phyloP scores from a whole-genome alignment of 1,140 invertebrate genomes.

The Ylistrum balloti region DNA sequence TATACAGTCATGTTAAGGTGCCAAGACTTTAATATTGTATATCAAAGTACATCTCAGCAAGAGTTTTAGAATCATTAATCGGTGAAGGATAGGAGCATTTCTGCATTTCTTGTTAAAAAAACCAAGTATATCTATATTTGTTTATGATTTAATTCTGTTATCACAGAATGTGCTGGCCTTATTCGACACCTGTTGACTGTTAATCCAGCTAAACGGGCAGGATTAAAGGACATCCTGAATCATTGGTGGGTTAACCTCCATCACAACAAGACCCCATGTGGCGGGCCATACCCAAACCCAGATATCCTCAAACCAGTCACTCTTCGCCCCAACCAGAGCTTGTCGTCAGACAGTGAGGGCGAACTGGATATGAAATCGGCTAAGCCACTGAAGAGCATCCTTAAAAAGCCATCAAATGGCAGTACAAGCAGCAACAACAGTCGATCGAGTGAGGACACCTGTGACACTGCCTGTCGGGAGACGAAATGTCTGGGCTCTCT shows the following conservation, averaged over 20 bases:
- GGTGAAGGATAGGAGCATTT: no score
- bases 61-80: no score
- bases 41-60: no score
- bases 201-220: constrained; percentile 93
- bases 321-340: constrained; percentile 62
- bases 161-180: constrained; percentile 93
- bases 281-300: constrained; percentile 80
- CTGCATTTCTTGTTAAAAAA: no score
- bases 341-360: constrained; percentile 69
- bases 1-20: no score
- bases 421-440: constrained; percentile 46
- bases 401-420: constrained; percentile 66
- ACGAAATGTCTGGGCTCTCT: neutral
- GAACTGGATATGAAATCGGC: constrained; percentile 64
- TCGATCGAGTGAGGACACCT: neutral
- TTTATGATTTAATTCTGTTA: no score
- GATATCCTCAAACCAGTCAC: constrained; percentile 62
- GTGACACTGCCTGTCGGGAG: neutral
- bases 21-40: no score
- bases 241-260: constrained; percentile 96
- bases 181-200: constrained; percentile 97
- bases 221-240: constrained; percentile 95
- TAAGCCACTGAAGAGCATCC: constrained; percentile 67
- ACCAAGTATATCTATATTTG: no score
- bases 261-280: constrained; percentile 91